A percentile compares a stretch with the other conserved stretches of the same genome.
Conservation (phyloP, 2,888 invertebrate genomes). For the Athalia circularis region DNA sequence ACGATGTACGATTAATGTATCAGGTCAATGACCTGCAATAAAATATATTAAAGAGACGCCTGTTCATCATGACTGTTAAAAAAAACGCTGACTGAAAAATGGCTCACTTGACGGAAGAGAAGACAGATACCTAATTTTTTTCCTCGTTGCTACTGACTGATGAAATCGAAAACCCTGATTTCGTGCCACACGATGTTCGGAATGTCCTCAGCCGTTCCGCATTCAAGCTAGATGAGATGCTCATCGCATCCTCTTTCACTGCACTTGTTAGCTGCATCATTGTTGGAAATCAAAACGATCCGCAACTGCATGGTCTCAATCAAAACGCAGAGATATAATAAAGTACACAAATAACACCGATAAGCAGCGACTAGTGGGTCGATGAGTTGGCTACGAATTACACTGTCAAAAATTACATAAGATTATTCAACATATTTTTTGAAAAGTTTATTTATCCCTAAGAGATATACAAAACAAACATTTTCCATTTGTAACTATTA, state of each 20-base stretch:
- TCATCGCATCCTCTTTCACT: no score
- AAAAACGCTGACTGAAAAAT: background rate
- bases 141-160: background rate
- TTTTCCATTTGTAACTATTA: slow-evolving; percentile 74
- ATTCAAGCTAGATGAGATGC: no score
- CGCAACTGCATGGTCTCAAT: no score
- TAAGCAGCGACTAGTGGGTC: background rate
- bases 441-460: slow-evolving; percentile 79
- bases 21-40: slow-evolving; percentile 27
- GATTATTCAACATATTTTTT: slow-evolving; percentile 68
- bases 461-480: slow-evolving; percentile 80
- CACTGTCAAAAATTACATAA: slow-evolving; percentile 15
- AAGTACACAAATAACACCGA: no score
- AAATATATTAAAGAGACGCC: slow-evolving; percentile 9
- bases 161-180: background rate
- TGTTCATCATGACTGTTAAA: background rate
- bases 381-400: background rate
- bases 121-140: no score
- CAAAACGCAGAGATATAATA: background rate
- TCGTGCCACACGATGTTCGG: background rate
- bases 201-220: background rate
- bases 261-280: no score
- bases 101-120: no score
- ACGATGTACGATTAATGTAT: background rate
- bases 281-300: no score